Evolutionary conservation across 2,113 vertebrate genomes (phyloP).

Genomic region (Sander lucioperca): DNA sequence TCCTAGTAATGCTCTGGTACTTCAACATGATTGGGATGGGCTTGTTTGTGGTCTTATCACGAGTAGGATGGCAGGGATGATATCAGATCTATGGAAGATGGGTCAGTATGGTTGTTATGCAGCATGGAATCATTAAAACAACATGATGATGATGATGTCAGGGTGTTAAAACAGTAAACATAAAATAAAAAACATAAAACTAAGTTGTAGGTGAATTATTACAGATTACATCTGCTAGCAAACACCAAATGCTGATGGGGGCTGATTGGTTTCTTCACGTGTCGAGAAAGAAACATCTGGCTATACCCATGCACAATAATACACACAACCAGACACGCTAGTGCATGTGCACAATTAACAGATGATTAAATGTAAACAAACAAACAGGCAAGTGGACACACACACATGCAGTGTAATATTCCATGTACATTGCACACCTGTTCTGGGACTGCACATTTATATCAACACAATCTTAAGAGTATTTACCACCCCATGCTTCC

Average conservation of each 20-base stretch:
- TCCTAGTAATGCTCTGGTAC: not conserved
- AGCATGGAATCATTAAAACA: conserved; percentile 6
- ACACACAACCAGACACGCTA: not conserved
- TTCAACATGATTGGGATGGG: too few relatives aligned
- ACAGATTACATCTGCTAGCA: conserved; percentile 46
- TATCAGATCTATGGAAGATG: not conserved
- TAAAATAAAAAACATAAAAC: too few relatives aligned
- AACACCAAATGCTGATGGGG: conserved; percentile 40
- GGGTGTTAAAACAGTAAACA: not conserved
- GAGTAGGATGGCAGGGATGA: not conserved
- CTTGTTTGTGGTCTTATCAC: not conserved
- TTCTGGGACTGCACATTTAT: not conserved
- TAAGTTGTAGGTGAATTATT: conserved; percentile 14
- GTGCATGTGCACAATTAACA: conserved; percentile 16
- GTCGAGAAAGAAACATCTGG: conserved; percentile 44
- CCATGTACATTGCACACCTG: not conserved
- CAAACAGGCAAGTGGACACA: not conserved
- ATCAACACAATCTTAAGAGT: not conserved
- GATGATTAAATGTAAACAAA: conserved; percentile 22
- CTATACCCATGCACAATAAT: not conserved
- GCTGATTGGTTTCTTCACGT: conserved; percentile 34
- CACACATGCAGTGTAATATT: not conserved
- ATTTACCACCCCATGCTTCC: not conserved
- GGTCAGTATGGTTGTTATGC: not conserved
- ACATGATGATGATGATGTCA: not conserved